These are phyloP conservation scores for Campopleginae sp. DNA, from an alignment of 2,888 invertebrate genomes.

Conservation along the genomic window DNA sequence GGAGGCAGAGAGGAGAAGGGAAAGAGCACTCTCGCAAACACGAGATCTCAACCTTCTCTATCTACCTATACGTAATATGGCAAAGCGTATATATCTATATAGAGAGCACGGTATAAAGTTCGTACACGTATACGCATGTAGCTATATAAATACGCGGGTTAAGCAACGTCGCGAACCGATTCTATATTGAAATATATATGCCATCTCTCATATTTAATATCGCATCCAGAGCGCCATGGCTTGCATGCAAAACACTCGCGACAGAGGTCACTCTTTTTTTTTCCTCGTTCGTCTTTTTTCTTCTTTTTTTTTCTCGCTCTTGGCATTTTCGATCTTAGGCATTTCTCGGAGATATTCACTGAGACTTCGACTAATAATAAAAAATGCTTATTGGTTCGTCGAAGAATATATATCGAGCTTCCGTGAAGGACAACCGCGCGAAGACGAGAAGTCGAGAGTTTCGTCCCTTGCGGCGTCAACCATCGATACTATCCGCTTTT, in stretches of 20 bases:
- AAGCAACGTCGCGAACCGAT: constrained; percentile 65
- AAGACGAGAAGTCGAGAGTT: neutral
- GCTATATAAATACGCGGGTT: constrained; percentile 33
- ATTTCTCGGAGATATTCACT: constrained; percentile 11
- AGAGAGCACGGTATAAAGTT: neutral
- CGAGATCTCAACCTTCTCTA: constrained; percentile 29
- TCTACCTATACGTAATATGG: neutral
- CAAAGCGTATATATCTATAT: constrained; percentile 10
- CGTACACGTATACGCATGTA: constrained; percentile 16
- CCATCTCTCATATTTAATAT: constrained; percentile 77
- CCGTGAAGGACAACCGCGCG: neutral
- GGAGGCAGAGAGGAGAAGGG: constrained; percentile 18
- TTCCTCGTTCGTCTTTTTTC: constrained; percentile 34
- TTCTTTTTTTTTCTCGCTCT: constrained; percentile 18
- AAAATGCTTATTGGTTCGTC: neutral
- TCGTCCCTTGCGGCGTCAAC: constrained; percentile 30
- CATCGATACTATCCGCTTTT: constrained; percentile 15
- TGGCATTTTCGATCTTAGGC: neutral
- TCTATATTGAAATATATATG: constrained; percentile 77
- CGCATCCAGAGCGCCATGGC: constrained; percentile 61
- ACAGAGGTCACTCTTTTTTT: constrained; percentile 19
- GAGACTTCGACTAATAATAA: neutral
- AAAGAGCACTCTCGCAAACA: constrained; percentile 62
- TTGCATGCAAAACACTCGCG: constrained; percentile 4
- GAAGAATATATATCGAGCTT: neutral